phyloP scores from a whole-genome alignment of 2,888 invertebrate species.

The Andrena chrysosceles region DNA sequence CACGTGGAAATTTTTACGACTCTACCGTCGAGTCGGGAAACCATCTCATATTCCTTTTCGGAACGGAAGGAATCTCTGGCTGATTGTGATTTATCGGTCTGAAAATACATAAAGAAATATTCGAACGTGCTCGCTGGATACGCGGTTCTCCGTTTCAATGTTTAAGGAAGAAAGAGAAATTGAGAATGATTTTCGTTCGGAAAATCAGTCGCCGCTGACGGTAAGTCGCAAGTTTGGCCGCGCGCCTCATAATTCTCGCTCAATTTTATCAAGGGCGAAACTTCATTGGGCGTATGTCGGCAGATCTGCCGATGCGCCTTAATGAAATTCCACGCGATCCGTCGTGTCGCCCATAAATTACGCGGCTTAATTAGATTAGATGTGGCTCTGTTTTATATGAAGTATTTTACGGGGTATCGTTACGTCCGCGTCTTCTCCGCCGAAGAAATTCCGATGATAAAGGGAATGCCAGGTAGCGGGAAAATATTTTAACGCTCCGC shows the following conservation, averaged over 20 bases:
- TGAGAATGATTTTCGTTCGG: background rate
- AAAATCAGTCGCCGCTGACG: background rate
- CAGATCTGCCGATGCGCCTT: conserved; percentile 52
- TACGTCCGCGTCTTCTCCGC: background rate
- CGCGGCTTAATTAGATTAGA: conserved; percentile 56
- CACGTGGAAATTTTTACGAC: conserved; percentile 53
- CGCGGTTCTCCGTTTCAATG: conserved; percentile 24
- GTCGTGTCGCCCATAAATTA: conserved; percentile 42
- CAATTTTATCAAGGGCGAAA: conserved; percentile 27
- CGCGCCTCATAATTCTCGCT: conserved; percentile 12
- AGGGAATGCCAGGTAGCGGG: background rate
- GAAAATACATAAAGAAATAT: conserved; percentile 63
- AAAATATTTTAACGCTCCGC: conserved; percentile 27
- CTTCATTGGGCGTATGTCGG: conserved; percentile 1
- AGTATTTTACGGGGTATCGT: background rate
- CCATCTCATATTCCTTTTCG: conserved; percentile 55
- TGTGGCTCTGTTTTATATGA: conserved; percentile 27
- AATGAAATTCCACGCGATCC: conserved; percentile 59
- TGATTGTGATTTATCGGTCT: conserved; percentile 64
- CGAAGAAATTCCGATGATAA: conserved; percentile 27
- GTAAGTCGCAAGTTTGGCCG: background rate
- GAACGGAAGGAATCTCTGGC: conserved; percentile 29
- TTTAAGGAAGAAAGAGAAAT: background rate
- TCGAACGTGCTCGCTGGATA: conserved; percentile 46
- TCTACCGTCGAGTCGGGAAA: conserved; percentile 24